Conservation (phyloP, 2,113 vertebrate species). For the Columbina picui region DNA sequence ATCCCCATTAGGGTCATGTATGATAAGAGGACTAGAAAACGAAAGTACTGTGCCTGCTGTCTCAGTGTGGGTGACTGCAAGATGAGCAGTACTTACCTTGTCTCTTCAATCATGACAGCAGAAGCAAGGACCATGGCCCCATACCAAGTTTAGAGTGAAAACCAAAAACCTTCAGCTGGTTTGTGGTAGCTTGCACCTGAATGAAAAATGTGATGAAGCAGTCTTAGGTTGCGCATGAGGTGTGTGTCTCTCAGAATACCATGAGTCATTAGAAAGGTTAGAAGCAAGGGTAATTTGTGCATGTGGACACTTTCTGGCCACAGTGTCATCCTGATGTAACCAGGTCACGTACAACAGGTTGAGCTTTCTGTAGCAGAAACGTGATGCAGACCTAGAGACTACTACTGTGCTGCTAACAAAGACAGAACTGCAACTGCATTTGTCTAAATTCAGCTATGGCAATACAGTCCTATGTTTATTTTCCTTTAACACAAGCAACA, state of each 20-base stretch:
- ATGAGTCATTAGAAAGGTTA: background rate
- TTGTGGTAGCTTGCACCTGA: background rate
- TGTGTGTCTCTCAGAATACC: background rate
- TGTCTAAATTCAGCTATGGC: background rate
- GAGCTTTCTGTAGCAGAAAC: background rate
- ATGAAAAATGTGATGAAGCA: background rate
- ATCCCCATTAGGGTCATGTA: background rate
- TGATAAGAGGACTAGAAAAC: background rate
- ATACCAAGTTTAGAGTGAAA: background rate
- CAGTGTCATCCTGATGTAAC: background rate
- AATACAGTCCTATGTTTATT: background rate
- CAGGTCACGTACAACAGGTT: background rate
- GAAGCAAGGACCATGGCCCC: background rate
- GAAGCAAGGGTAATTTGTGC: background rate
- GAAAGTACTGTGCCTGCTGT: accelerated
- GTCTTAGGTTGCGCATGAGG: background rate
- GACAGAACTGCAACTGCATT: background rate
- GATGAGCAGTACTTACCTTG: background rate
- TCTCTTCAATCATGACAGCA: background rate
- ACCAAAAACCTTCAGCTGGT: background rate
- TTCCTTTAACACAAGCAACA: background rate
- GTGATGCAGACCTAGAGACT: accelerated
- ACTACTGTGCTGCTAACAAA: background rate
- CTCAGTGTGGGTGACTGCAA: background rate
- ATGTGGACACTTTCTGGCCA: background rate